Conservation (phyloP, 1,140 invertebrate genomes). For the Heliconius hewitsoni region DNA sequence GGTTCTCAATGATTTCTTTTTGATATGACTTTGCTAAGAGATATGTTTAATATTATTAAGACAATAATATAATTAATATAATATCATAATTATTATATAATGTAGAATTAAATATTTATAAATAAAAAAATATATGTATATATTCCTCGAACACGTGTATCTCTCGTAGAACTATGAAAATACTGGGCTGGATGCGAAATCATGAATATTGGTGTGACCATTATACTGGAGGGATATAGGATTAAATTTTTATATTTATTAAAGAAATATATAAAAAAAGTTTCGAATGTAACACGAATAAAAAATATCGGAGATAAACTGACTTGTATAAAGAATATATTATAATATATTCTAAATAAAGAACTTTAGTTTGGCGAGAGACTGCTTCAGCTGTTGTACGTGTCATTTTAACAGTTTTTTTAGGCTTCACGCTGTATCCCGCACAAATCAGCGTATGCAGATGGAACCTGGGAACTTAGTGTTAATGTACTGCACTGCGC, state of each 20-base stretch:
- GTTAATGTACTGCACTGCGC: too few species aligned
- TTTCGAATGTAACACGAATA: too few species aligned
- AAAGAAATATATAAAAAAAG: too few species aligned
- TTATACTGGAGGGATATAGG: not conserved
- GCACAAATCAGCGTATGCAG: too few species aligned
- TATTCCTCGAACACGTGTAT: not conserved
- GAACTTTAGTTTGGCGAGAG: too few species aligned
- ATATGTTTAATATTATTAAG: not conserved
- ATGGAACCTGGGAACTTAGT: too few species aligned
- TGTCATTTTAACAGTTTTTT: too few species aligned
- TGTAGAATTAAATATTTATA: not conserved
- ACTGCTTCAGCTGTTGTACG: too few species aligned
- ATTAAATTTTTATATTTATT: not conserved
- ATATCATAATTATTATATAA: not conserved
- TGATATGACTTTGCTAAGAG: not conserved
- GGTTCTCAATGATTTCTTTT: not conserved
- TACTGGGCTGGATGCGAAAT: slow-evolving; percentile 12
- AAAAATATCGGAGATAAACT: too few species aligned
- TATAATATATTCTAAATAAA: too few species aligned
- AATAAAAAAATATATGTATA: not conserved
- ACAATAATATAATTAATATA: not conserved
- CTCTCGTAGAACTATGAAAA: slow-evolving; percentile 5
- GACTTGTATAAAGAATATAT: too few species aligned
- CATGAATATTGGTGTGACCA: slow-evolving; percentile 5
- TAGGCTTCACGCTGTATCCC: too few species aligned